Evolutionary conservation across 2,113 vertebrate species (phyloP).

Genomic region (Rousettus leschenaultii): DNA sequence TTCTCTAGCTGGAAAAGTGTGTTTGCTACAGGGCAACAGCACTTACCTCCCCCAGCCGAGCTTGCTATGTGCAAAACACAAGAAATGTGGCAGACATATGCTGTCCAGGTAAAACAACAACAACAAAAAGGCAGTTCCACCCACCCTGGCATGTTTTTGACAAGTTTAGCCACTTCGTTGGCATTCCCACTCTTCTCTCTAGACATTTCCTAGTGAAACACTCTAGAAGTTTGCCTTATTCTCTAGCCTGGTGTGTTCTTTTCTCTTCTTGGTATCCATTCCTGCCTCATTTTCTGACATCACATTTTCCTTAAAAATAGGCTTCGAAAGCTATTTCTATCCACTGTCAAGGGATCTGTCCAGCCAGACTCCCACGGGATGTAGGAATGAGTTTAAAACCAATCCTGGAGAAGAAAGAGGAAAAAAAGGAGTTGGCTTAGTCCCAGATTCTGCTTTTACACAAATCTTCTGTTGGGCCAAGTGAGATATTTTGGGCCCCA

Average conservation of each 20-base stretch:
- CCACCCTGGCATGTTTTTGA: background rate
- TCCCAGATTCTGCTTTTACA: constrained; percentile 56
- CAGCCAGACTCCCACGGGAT: constrained; percentile 69
- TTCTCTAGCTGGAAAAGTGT: background rate
- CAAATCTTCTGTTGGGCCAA: constrained; percentile 11
- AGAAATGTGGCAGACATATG: background rate
- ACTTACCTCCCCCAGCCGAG: background rate
- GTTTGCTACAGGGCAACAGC: background rate
- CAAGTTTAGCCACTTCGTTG: background rate
- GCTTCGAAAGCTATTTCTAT: constrained; percentile 60
- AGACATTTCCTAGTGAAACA: background rate
- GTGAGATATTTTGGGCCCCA: background rate
- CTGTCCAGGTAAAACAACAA: background rate
- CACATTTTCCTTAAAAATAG: constrained; percentile 68
- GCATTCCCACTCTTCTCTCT: background rate
- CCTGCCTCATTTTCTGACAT: constrained; percentile 59
- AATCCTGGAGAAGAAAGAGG: constrained; percentile 9
- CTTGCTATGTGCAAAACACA: background rate
- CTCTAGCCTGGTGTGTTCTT: background rate
- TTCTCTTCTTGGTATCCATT: constrained; percentile 18
- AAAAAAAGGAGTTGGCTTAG: background rate
- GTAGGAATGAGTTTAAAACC: constrained; percentile 56
- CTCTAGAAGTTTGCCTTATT: background rate
- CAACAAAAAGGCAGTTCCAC: background rate
- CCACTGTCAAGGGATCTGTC: constrained; percentile 52